A percentile compares a stretch with the other conserved stretches of the same genome.
These are phyloP conservation scores for Strix occidentalis DNA, from an alignment of 2,797 vertebrate species.

Conservation along the genomic window DNA sequence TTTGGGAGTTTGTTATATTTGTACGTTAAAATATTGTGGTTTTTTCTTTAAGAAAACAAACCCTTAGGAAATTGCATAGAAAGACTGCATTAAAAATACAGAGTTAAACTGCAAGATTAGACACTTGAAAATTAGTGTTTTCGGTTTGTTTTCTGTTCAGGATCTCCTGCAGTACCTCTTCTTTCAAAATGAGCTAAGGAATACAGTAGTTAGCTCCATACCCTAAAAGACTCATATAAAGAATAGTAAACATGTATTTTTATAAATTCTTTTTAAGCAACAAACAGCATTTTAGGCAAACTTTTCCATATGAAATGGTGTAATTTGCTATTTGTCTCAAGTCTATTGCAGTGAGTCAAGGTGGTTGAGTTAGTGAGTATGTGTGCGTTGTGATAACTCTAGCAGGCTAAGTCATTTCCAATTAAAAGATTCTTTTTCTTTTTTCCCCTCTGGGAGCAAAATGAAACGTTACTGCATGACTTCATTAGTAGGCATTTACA, in stretches of 20 bases:
- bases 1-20: neutral
- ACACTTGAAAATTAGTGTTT: neutral
- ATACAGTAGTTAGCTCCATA: neutral
- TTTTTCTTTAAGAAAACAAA: neutral
- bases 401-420: constrained; percentile 22
- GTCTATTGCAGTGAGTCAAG: neutral
- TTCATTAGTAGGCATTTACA: constrained; percentile 56
- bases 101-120: neutral
- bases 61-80: neutral
- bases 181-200: neutral
- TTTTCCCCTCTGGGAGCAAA: constrained; percentile 30
- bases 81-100: neutral
- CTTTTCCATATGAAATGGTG: neutral
- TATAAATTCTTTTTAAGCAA: neutral
- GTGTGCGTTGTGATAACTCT: neutral
- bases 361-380: neutral
- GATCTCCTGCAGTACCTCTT: neutral
- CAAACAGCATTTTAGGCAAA: neutral
- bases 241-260: neutral
- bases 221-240: neutral
- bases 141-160: neutral
- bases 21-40: neutral
- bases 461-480: constrained; percentile 47
- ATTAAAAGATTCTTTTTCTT: constrained; percentile 18
- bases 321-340: neutral